Evolutionary conservation across 2,113 vertebrate genomes (phyloP), one percentile per base, ranked within the genome.

Genomic region (Vidua chalybeata): DNA sequence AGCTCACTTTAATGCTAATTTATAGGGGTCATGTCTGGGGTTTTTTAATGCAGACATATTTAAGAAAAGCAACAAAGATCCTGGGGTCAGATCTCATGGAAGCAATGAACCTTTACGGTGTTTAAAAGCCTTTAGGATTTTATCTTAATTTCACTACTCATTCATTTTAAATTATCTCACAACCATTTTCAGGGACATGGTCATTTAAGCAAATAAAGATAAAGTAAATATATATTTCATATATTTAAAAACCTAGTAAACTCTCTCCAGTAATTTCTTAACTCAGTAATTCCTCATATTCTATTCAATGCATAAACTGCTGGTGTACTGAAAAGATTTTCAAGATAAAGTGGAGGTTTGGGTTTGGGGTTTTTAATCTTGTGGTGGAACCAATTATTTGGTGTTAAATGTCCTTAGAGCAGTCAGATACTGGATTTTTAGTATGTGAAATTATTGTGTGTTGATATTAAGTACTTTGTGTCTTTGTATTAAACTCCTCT

Each of bases 221-320:
- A 95, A 97, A 96, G 94, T 90, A 96, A 98, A 95, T 69, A 80
- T 41, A 19, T 71, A 94, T 97, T 91, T 87, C 73, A 82, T 68
- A 28, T 90, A 95, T 93, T 95, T 63, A 79, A 96, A 97, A 96
- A 96, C 71, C 54, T 78, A 81, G 35, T 87, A 91, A 97, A 97
- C 66, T 95, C 80, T 94, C 71, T 89, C 94, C 93, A 96, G 95
- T 97, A 95, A 97, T 97, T 97, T 94, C 88, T 94, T 89, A 95
- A 96, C 97, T 96, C 97, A 95, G 89, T 98, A 98, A 98, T 98
- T 97, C 97, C 95, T 97, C 89, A 96, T 97, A 92, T 88, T 96
- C 87, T 97, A 98, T 98, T 98, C 97, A 90, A 7, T 96, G 96
- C 97, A 97, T 96, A 96, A 97, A 96, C 95, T 97, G 91, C 80